These are phyloP conservation scores for Acanthaster planci DNA, from an alignment of 35 echinoderm and acorn worm genomes.

Conservation along the genomic window DNA sequence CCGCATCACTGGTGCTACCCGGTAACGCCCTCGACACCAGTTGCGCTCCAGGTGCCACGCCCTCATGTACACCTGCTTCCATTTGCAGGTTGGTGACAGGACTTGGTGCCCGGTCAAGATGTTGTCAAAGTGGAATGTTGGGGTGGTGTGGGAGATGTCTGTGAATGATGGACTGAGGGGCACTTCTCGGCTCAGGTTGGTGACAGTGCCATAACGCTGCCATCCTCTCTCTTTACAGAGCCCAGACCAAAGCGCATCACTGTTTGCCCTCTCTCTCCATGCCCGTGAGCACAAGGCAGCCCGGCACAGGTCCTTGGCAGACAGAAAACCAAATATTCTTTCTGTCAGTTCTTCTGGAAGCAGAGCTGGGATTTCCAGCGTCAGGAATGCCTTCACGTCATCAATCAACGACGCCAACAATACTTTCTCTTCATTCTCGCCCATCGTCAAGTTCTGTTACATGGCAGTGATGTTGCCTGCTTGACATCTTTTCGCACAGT, in stretches of 20 bases:
- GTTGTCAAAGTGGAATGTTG: conserved; percentile 35
- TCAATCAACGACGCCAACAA: neutral
- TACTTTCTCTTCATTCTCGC: neutral
- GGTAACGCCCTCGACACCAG: conserved; percentile 57
- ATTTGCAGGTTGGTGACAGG: conserved; percentile 47
- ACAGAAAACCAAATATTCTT: conserved; percentile 32
- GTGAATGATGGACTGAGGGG: conserved; percentile 37
- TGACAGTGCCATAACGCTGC: conserved; percentile 30
- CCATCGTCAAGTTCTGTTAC: neutral
- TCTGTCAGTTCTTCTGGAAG: conserved; percentile 45
- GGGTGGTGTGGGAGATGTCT: conserved; percentile 34
- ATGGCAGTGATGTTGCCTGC: no score
- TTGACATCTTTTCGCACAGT: no score
- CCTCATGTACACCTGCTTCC: conserved; percentile 78
- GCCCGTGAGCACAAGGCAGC: conserved; percentile 13
- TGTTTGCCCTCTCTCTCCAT: conserved; percentile 47
- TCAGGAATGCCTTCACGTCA: conserved; percentile 37
- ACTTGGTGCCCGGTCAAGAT: neutral
- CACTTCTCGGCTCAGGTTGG: conserved; percentile 23
- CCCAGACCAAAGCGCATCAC: conserved; percentile 28
- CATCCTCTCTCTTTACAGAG: conserved; percentile 31
- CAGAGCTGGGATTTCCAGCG: conserved; percentile 30
- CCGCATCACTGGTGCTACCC: conserved; percentile 51
- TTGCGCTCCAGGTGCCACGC: conserved; percentile 63
- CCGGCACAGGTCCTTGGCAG: conserved; percentile 31